These are phyloP conservation scores for Smithornis capensis DNA, from an alignment of 2,113 vertebrate genomes.

Conservation along the genomic window DNA sequence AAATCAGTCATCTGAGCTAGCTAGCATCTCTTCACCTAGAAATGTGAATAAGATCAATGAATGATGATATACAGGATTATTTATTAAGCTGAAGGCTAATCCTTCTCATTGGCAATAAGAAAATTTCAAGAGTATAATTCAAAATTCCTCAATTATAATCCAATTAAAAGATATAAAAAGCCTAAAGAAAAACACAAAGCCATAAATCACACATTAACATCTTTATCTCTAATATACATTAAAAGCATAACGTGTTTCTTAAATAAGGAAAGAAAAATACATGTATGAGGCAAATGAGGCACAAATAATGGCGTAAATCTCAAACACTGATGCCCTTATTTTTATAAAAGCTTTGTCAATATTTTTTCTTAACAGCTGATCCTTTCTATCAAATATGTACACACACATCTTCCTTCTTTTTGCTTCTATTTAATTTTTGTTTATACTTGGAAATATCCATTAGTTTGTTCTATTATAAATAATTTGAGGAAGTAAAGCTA, in stretches of 20 bases:
- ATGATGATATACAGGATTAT: not conserved
- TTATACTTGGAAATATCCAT: not conserved
- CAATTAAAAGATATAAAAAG: slow-evolving; percentile 1
- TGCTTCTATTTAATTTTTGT: not conserved
- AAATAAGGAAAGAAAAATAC: not conserved
- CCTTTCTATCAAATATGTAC: not conserved
- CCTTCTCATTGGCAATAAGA: not conserved
- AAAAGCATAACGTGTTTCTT: not conserved
- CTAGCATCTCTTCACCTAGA: not conserved
- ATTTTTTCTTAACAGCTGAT: not conserved
- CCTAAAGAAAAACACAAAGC: not conserved
- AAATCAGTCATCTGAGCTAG: not conserved
- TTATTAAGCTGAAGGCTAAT: not conserved
- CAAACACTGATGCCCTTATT: not conserved
- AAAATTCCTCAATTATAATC: not conserved
- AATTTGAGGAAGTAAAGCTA: not conserved
- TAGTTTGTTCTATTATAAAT: not conserved
- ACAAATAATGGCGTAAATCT: not conserved
- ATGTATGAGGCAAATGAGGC: not conserved
- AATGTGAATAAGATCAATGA: not conserved
- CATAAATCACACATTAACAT: not conserved
- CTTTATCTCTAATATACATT: not conserved
- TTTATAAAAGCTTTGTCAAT: not conserved
- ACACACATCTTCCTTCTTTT: not conserved
- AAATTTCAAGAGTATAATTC: not conserved